Base-by-base conservation (phyloP, 2,113 vertebrate genomes). In the Eudyptes chrysolophus region DNA sequence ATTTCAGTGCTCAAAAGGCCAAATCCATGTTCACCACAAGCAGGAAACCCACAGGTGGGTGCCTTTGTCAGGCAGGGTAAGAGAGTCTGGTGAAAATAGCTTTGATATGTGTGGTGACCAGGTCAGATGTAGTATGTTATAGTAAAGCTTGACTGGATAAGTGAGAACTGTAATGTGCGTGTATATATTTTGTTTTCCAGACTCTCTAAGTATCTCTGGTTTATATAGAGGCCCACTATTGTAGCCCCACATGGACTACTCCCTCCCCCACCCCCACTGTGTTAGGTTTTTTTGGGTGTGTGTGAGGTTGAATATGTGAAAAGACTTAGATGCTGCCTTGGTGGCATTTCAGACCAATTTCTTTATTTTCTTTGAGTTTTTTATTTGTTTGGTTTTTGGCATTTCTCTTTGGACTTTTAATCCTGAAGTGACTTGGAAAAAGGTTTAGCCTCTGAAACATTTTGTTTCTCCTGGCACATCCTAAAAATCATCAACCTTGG, bases 181-280 rank as follows among this genome's bases (percentile, higher is more conserved):
- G 27, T 36, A 6, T 42, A 16, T 26, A 20, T 22, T 25, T 61
- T 60, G 17, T 77, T 93, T 91, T 74, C 44, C 69, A 70, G 58
- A 25, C 13, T 60, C 18, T 25, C 24, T 11, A 38, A 94, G 34
- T 44, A 77, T 72, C 26, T n/a, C 26, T 54, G 68, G 10, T 58
- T 93, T 51, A 40, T 77, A 70, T 13, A 89, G 46, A 65, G 58
- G 10, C 10, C 6, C 4, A 8, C 25, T 55, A 6, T 29, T 57
- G 48, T 16, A 51, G 65, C 74, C 32, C n/a, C 18, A 3, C 13
- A 7, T 26, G 26, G 62, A 40, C 8, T 36, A 11, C 2, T 69
- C 15, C 10, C 5, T 0, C 6, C 2, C 2, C 1, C 22, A 34
- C 38, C 14, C 7, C 2, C 21, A 0, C 24, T 6, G 9, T 57